Evolutionary conservation across 23 tunicate species (phyloP).

Genomic region (Trididemnum miniatum): DNA sequence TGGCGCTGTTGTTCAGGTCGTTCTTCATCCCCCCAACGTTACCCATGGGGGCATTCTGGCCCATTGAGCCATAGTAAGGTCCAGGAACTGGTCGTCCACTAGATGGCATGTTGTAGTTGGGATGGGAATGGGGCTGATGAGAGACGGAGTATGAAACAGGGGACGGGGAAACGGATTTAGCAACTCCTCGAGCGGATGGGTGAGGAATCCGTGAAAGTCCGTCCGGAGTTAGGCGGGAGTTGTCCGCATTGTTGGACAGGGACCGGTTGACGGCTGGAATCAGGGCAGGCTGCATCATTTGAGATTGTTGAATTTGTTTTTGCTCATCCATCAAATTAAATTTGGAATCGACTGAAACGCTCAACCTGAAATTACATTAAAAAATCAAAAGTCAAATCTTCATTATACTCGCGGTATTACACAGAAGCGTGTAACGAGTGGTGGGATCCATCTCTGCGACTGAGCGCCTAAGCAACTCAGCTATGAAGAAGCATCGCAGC

Average conservation of each 20-base stretch:
- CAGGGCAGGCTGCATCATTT: background rate
- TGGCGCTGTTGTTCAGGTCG: slow-evolving; percentile 15
- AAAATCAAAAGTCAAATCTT: too few species aligned
- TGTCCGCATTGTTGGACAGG: background rate
- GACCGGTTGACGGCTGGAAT: background rate
- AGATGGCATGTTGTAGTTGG: slow-evolving; percentile 14
- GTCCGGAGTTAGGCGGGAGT: background rate
- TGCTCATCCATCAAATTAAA: slow-evolving; percentile 28
- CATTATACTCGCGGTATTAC: too few species aligned
- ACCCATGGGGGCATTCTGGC: background rate
- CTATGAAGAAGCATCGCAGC: too few species aligned
- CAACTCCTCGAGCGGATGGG: slow-evolving; percentile 11
- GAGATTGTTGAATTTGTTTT: slow-evolving; percentile 28
- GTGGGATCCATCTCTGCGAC: too few species aligned
- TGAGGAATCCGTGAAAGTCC: slow-evolving; percentile 32
- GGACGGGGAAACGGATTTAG: slow-evolving; percentile 44
- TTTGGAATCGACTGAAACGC: slow-evolving; percentile 56
- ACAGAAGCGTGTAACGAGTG: too few species aligned
- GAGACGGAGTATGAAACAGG: slow-evolving; percentile 64
- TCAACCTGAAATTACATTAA: slow-evolving; percentile 32
- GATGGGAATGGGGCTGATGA: slow-evolving; percentile 59
- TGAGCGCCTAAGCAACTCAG: too few species aligned
- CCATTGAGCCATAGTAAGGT: slow-evolving; percentile 11
- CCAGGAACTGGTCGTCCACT: background rate
- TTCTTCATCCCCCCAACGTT: background rate